A percentile compares a stretch with the other conserved stretches of the same genome.
Evolutionary conservation across 2,113 vertebrate genomes (phyloP).

Genomic region (Pardalotus punctatus): DNA sequence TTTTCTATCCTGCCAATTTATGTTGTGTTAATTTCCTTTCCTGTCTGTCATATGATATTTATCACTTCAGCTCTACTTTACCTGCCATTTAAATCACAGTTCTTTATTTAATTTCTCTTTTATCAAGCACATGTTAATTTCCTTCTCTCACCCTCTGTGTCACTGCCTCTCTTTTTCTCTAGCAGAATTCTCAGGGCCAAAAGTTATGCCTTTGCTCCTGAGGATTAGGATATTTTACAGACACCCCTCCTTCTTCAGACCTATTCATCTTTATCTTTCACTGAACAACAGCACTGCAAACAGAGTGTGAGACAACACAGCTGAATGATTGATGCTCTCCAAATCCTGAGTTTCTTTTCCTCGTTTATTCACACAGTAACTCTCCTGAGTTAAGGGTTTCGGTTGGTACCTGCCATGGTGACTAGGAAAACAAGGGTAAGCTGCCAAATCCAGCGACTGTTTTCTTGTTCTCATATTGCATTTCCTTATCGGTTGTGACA

Average conservation of each 20-base stretch:
- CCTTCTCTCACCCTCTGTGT: conserved; percentile 4
- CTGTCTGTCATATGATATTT: neutral
- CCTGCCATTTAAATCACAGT: conserved; percentile 49
- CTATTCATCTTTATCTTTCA: conserved; percentile 68
- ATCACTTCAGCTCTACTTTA: conserved; percentile 22
- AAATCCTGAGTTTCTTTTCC: neutral
- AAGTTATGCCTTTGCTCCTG: conserved; percentile 25
- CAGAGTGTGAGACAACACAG: conserved; percentile 43
- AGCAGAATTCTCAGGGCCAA: conserved; percentile 27
- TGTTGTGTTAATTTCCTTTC: conserved; percentile 45
- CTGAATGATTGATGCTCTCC: conserved; percentile 63
- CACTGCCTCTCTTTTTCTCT: neutral
- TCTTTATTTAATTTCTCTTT: conserved; percentile 64
- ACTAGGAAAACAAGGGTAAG: conserved; percentile 59
- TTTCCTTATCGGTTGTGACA: conserved; percentile 79
- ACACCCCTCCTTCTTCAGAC: neutral
- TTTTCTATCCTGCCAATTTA: neutral
- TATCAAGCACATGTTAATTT: conserved; percentile 59
- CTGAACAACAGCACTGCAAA: conserved; percentile 65
- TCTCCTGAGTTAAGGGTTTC: conserved; percentile 19
- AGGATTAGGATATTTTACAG: conserved; percentile 40
- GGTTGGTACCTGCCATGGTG: conserved; percentile 41
- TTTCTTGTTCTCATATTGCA: conserved; percentile 67
- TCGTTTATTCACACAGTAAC: neutral
- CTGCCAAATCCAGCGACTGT: conserved; percentile 58